These are phyloP conservation scores for Takifugu ocellatus DNA, from an alignment of 2,797 vertebrate species.

Conservation along the genomic window DNA sequence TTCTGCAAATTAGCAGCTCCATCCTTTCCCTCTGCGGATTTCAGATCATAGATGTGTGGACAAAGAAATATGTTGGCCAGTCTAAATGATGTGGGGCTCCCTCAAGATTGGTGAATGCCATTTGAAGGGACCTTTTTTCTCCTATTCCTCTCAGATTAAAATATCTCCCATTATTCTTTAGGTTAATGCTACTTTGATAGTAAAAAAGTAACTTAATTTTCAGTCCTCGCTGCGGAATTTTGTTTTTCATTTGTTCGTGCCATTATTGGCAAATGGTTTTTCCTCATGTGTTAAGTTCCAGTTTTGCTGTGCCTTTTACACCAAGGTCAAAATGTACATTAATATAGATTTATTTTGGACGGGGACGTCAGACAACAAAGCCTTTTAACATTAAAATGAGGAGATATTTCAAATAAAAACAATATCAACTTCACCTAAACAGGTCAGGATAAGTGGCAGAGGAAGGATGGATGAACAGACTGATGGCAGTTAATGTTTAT, in stretches of 20 bases:
- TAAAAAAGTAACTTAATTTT: conserved; percentile 33
- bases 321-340: no score
- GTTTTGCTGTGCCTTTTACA: not conserved
- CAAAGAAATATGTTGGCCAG: conserved; percentile 49
- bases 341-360: no score
- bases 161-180: conserved; percentile 48
- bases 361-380: no score
- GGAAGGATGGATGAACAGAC: no score
- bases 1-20: conserved; percentile 21
- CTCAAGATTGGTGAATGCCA: conserved; percentile 46
- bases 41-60: conserved; percentile 26
- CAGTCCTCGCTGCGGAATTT: conserved; percentile 15
- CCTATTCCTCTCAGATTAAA: conserved; percentile 32
- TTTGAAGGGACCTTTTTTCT: conserved; percentile 33
- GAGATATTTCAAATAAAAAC: no score
- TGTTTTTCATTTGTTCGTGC: conserved; percentile 23
- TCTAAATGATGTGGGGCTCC: conserved; percentile 35
- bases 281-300: not conserved
- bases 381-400: no score
- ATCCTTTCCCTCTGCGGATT: conserved; percentile 15
- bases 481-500: no score
- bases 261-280: conserved; percentile 12
- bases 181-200: conserved; percentile 28
- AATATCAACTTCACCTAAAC: no score
- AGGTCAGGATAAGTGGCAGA: no score